Conservation (phyloP, 2,797 vertebrate species). For the Cyprinella venusta region DNA sequence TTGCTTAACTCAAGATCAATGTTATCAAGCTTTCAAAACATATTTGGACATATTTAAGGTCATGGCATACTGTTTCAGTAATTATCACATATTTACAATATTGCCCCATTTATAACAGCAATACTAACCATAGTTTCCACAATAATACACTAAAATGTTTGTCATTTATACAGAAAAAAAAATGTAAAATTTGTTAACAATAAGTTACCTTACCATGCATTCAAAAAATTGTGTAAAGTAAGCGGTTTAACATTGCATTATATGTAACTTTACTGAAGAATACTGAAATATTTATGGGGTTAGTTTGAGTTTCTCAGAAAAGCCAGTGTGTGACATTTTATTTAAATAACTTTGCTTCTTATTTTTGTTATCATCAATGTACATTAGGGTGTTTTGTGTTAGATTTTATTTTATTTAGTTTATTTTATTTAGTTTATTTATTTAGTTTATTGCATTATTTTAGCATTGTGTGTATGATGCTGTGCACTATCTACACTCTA, state of each 20-base stretch:
- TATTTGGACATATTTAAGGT: neutral
- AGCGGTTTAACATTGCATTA: too few species aligned
- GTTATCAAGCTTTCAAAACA: neutral
- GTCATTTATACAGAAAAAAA: too few species aligned
- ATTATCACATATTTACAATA: neutral
- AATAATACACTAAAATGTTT: neutral
- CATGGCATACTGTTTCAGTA: neutral
- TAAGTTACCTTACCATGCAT: neutral
- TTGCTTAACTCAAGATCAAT: constrained; percentile 6
- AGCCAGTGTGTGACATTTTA: neutral
- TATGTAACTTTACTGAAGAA: too few species aligned
- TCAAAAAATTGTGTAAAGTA: too few species aligned
- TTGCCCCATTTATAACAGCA: neutral
- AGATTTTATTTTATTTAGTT: neutral
- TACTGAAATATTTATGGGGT: neutral
- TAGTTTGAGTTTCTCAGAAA: neutral
- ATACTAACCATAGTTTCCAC: neutral
- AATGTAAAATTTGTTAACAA: neutral
- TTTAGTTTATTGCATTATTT: neutral
- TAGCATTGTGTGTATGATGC: neutral
- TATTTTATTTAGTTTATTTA: neutral
- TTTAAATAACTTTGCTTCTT: neutral
- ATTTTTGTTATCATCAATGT: neutral
- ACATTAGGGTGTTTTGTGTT: neutral
- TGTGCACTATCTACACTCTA: too few species aligned